Percentiles rank a stretch among this genome's conserved stretches.
Evolutionary conservation across 2,113 vertebrate species (phyloP).

Genomic region (Grammatotria lemairii): DNA sequence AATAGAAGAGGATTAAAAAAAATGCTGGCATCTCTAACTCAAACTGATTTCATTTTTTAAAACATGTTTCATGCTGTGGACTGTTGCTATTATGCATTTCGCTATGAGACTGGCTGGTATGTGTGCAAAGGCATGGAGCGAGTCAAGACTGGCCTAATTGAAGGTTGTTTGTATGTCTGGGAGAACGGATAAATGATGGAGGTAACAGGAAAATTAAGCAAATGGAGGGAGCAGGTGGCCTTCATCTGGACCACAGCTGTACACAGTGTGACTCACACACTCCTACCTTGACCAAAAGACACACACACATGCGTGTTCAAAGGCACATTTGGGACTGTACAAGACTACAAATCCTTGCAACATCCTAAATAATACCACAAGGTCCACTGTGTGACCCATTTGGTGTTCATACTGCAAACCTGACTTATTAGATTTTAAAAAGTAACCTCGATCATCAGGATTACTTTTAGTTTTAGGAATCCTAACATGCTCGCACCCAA

Average conservation of each 20-base stretch:
- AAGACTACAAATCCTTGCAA: background rate
- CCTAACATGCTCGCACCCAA: background rate
- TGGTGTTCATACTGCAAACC: background rate
- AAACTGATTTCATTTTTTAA: background rate
- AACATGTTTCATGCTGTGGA: background rate
- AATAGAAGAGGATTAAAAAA: background rate
- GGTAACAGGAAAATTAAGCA: slow-evolving; percentile 37
- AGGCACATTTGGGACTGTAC: background rate
- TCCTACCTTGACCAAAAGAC: slow-evolving; percentile 55
- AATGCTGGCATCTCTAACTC: background rate
- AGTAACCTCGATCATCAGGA: background rate
- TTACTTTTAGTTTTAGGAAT: background rate
- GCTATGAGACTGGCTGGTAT: background rate
- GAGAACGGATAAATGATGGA: slow-evolving; percentile 51
- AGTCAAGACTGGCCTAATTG: slow-evolving; percentile 56
- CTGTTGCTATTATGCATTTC: background rate
- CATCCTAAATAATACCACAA: background rate
- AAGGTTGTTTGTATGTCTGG: slow-evolving; percentile 55
- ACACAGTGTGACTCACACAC: slow-evolving; percentile 54
- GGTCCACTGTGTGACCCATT: background rate
- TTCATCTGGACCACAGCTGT: slow-evolving; percentile 68
- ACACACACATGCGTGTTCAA: background rate
- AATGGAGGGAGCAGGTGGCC: slow-evolving; percentile 56
- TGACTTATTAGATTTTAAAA: background rate
- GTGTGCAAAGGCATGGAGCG: background rate